A percentile compares a stretch with the other conserved stretches of the same genome.
These are phyloP conservation scores for Polymixis lichenea DNA, from an alignment of 2,888 invertebrate genomes.

Conservation along the genomic window DNA sequence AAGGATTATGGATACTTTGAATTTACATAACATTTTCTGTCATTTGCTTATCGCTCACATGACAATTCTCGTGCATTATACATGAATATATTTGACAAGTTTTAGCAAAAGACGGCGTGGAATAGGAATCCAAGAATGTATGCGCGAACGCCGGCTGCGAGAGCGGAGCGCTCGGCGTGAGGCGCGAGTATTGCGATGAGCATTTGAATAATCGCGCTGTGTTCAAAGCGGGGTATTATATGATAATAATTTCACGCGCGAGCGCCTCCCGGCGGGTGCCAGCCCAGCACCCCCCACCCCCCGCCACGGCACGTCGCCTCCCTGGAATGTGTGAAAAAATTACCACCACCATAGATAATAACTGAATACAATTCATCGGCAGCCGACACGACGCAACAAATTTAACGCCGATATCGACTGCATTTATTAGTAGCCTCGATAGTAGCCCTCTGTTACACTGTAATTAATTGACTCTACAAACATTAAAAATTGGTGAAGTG, in stretches of 20 bases:
- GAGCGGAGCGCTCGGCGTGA: slow-evolving; percentile 62
- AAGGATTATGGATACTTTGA: slow-evolving; percentile 85
- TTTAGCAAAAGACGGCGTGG: slow-evolving; percentile 82
- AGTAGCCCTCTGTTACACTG: slow-evolving; percentile 73
- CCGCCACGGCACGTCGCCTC: slow-evolving; percentile 74
- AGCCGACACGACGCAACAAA: slow-evolving; percentile 69
- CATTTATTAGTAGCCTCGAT: slow-evolving; percentile 70
- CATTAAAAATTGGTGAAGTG: slow-evolving; percentile 83
- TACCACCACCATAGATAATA: slow-evolving; percentile 72
- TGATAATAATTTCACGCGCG: slow-evolving; percentile 90
- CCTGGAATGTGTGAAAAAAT: slow-evolving; percentile 87
- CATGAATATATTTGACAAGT: slow-evolving; percentile 88
- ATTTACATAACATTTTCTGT: slow-evolving; percentile 90
- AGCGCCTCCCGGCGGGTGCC: slow-evolving; percentile 80
- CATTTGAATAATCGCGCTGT: slow-evolving; percentile 89
- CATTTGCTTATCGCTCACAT: slow-evolving; percentile 89
- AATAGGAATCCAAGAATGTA: slow-evolving; percentile 81
- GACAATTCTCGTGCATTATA: slow-evolving; percentile 87
- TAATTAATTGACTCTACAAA: slow-evolving; percentile 86
- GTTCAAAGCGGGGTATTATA: slow-evolving; percentile 87
- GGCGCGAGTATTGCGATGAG: slow-evolving; percentile 77
- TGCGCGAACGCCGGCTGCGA: slow-evolving; percentile 70
- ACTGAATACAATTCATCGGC: slow-evolving; percentile 65
- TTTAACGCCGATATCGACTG: slow-evolving; percentile 74
- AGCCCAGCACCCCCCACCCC: slow-evolving; percentile 71